Conservation (phyloP, 2,888 invertebrate species). For the Diaprepes abbreviatus region DNA sequence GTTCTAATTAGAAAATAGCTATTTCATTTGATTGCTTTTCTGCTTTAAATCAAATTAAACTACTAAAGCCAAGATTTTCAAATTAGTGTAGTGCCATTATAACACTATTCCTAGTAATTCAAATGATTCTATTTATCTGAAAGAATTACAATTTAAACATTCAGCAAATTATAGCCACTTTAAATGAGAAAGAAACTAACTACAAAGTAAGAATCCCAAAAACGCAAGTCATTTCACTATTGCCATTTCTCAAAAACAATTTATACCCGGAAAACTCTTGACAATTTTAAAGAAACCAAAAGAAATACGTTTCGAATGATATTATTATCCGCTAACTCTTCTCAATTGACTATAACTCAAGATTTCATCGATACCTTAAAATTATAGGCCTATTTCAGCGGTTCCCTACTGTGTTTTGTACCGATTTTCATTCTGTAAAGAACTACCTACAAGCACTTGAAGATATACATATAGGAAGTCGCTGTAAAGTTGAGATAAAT, state of each 20-base stretch:
- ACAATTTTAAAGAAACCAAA: not conserved
- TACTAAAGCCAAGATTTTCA: not conserved
- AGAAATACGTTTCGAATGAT: not conserved
- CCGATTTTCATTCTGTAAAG: not conserved
- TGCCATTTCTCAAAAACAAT: not conserved
- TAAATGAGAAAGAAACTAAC: slow-evolving; percentile 1
- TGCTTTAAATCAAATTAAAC: not conserved
- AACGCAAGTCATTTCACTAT: slow-evolving; percentile 9
- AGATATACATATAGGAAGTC: too few species aligned
- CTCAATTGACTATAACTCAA: slow-evolving; percentile 4
- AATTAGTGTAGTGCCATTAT: slow-evolving; percentile 10
- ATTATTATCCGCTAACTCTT: not conserved
- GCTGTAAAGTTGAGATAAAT: slow-evolving; percentile 2
- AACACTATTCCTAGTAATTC: not conserved
- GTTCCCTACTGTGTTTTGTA: slow-evolving; percentile 16
- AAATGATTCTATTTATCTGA: slow-evolving; percentile 9
- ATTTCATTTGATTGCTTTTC: too few species aligned
- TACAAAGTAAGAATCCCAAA: not conserved
- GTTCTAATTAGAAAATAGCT: too few species aligned
- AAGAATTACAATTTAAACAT: slow-evolving; percentile 16
- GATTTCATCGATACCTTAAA: slow-evolving; percentile 25
- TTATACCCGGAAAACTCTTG: not conserved
- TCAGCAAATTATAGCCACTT: not conserved
- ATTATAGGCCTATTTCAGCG: slow-evolving; percentile 11
- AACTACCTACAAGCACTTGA: not conserved